Base-by-base conservation (phyloP, 2,113 vertebrate genomes). In the Microcebus griseorufus region DNA sequence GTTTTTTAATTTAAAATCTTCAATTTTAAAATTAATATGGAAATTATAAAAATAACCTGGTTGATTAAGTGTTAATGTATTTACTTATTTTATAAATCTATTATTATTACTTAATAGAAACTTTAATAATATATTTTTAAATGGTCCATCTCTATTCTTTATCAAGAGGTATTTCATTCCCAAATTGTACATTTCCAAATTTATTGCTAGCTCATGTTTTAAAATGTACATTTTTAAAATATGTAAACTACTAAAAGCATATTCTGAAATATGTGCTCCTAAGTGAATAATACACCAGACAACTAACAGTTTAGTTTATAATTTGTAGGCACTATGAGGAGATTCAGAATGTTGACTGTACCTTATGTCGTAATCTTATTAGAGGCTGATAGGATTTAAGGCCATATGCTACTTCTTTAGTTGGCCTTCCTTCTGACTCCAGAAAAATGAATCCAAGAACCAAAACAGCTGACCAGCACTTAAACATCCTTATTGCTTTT, bases 341-440 rank as follows among this genome's bases (percentile, higher is more conserved):
- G 10, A 89, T 37, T 42, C 34, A 80, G 6, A 95, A 70, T 88
- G 93, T 67, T 62, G 65, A 93, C 81, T 82, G 53, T 99, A 99
- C 99, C 99, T 99, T 99, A 95, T 99, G 99, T 12, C 99, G 98
- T 92, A 99, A 94, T 95, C 98, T 98, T 88, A 98, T 22, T 55
- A 98, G 88, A 29, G 98, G 97, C 6, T 98, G 98, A 65, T 98
- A 98, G 65, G 96, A 95, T 51, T 97, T 98, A 48, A 98, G 96
- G n/a, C 92, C 34, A 0, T 98, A 98, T 98, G 92, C 98, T 97
- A 95, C 98, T 98, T 98, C 98, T 90, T 98, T 99, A 65, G 95
- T 81, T 88, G 98, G 98, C 98, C 98, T 99, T 73, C 98, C 98
- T 0, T 99, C 98, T 87, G 98, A 96, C 84, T 94, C 96, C 98